These are phyloP conservation scores for Drosophila niveifrons DNA, from an alignment of 2,888 invertebrate species.

Conservation along the genomic window DNA sequence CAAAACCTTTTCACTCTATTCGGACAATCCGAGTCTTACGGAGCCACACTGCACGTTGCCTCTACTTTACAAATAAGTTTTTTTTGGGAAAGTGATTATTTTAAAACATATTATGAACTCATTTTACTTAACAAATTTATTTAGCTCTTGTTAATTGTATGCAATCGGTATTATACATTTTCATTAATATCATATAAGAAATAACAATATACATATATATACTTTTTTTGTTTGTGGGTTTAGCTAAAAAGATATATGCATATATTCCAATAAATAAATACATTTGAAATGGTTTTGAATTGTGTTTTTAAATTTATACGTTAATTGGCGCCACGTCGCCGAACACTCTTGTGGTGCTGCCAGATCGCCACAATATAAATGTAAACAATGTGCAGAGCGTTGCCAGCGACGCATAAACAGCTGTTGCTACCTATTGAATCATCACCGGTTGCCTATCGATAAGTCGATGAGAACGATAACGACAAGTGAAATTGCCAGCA, in stretches of 20 bases:
- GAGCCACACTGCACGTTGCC: slow-evolving; percentile 91
- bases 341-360: slow-evolving; percentile 13
- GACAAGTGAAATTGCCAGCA: background rate
- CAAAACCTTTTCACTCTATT: slow-evolving; percentile 92
- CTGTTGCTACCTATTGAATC: slow-evolving; percentile 6
- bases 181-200: background rate
- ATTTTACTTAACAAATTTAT: slow-evolving; percentile 7
- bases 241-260: slow-evolving; percentile 9
- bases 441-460: slow-evolving; percentile 6
- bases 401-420: slow-evolving; percentile 11
- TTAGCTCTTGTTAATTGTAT: background rate
- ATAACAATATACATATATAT: slow-evolving; percentile 4
- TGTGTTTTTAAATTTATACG: background rate
- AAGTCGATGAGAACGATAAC: background rate
- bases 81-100: background rate
- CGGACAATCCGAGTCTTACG: slow-evolving; percentile 90
- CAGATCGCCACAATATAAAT: slow-evolving; percentile 12
- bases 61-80: slow-evolving; percentile 72
- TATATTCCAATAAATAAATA: slow-evolving; percentile 12
- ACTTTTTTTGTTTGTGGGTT: slow-evolving; percentile 12
- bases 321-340: background rate
- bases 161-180: background rate
- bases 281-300: slow-evolving; percentile 10
- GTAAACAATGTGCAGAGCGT: slow-evolving; percentile 1
- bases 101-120: slow-evolving; percentile 4